Evolutionary conservation across 2,888 invertebrate genomes (phyloP).

Genomic region (Pollenia angustigena): DNA sequence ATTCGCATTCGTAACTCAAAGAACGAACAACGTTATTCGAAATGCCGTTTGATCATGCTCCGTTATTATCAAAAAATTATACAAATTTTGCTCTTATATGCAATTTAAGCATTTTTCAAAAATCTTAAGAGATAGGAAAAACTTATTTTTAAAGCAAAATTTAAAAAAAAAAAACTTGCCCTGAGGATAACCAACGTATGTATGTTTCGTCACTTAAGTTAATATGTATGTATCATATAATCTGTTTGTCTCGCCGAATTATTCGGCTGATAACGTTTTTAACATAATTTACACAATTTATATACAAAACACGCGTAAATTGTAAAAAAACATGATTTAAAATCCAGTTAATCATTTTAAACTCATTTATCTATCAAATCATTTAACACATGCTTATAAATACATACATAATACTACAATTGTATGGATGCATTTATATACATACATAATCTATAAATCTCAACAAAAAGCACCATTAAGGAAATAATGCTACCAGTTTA

Average conservation of each 20-base stretch:
- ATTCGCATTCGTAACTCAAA: no score
- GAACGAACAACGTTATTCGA: no score
- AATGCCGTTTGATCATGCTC: no score
- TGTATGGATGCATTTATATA: neutral
- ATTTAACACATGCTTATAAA: conserved; percentile 11
- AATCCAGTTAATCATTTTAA: conserved; percentile 37
- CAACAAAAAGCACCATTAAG: conserved; percentile 21
- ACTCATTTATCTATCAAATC: conserved; percentile 14
- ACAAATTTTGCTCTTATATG: no score
- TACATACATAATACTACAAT: neutral
- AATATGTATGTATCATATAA: no score
- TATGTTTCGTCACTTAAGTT: no score
- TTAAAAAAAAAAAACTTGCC: no score
- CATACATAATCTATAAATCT: neutral
- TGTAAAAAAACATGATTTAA: conserved; percentile 48
- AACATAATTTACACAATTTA: conserved; percentile 51
- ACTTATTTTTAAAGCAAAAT: no score
- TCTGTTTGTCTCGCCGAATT: neutral
- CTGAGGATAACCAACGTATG: no score
- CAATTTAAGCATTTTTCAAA: no score
- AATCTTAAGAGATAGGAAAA: no score
- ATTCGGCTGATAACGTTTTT: neutral
- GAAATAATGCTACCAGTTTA: conserved; percentile 56
- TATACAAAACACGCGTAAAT: conserved; percentile 36
- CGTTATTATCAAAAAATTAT: no score